These are phyloP conservation scores for Lithophane leautieri DNA, from an alignment of 2,888 invertebrate genomes.

Conservation along the genomic window DNA sequence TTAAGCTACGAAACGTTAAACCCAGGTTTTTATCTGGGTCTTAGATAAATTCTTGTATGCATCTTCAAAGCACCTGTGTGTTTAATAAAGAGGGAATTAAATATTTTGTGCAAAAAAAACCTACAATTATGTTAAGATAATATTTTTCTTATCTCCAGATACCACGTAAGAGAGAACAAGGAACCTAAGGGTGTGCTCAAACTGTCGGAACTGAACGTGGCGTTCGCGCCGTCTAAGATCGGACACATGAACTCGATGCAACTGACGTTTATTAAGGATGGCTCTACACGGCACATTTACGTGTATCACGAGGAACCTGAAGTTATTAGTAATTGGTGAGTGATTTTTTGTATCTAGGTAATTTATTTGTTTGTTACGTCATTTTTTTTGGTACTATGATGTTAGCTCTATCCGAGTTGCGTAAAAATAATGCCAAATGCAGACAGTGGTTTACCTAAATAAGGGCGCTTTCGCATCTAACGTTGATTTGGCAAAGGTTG, in stretches of 20 bases:
- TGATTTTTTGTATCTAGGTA: neutral
- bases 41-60: neutral
- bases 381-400: neutral
- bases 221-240: constrained; percentile 95
- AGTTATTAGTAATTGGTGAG: constrained; percentile 95
- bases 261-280: constrained; percentile 95
- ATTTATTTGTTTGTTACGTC: neutral
- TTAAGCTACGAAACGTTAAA: neutral
- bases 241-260: constrained; percentile 95
- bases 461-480: neutral
- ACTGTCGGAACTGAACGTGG: constrained; percentile 95
- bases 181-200: constrained; percentile 95
- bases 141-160: constrained; percentile 78
- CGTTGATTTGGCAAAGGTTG: neutral
- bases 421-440: neutral
- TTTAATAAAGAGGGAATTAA: constrained; percentile 1
- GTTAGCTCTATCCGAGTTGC: too few relatives aligned
- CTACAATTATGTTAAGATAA: neutral
- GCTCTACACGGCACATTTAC: constrained; percentile 96
- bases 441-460: neutral
- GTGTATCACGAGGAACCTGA: constrained; percentile 96
- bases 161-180: constrained; percentile 93
- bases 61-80: constrained; percentile 15
- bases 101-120: neutral
- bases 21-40: neutral